Evolutionary conservation across 2,797 vertebrate genomes (phyloP).

Genomic region (Leptodactylus fallax): DNA sequence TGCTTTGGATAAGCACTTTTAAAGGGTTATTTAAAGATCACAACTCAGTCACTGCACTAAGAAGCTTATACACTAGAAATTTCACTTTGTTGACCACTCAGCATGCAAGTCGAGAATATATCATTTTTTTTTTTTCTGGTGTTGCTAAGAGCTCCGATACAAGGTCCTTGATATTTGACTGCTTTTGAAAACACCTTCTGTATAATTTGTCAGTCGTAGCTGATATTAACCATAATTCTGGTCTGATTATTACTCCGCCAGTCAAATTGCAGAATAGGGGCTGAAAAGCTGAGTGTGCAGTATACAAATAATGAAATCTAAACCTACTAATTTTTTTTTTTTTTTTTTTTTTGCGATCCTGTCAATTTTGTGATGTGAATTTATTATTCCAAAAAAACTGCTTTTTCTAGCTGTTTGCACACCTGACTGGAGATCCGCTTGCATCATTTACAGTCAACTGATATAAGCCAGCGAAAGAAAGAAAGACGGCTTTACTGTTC

Average conservation of each 20-base stretch:
- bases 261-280: neutral
- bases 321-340: slow-evolving; percentile 22
- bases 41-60: slow-evolving; percentile 54
- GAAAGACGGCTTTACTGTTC: slow-evolving; percentile 34
- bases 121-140: slow-evolving; percentile 16
- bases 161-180: slow-evolving; percentile 25
- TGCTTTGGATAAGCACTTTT: slow-evolving; percentile 64
- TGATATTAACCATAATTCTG: slow-evolving; percentile 6
- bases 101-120: slow-evolving; percentile 41
- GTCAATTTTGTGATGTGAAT: slow-evolving; percentile 30
- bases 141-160: slow-evolving; percentile 17
- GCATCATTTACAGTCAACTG: slow-evolving; percentile 50
- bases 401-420: slow-evolving; percentile 36
- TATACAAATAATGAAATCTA: slow-evolving; percentile 3
- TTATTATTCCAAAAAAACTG: slow-evolving; percentile 27
- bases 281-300: neutral
- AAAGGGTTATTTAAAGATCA: slow-evolving; percentile 65
- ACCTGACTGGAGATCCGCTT: slow-evolving; percentile 37
- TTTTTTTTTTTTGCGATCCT: neutral
- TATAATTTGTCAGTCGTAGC: neutral
- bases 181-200: slow-evolving; percentile 26
- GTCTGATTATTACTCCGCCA: neutral
- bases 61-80: slow-evolving; percentile 57
- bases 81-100: slow-evolving; percentile 59
- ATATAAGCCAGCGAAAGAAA: slow-evolving; percentile 14